Evolutionary conservation across 2,113 vertebrate species (phyloP).

Genomic region (Pterocles gutturalis): DNA sequence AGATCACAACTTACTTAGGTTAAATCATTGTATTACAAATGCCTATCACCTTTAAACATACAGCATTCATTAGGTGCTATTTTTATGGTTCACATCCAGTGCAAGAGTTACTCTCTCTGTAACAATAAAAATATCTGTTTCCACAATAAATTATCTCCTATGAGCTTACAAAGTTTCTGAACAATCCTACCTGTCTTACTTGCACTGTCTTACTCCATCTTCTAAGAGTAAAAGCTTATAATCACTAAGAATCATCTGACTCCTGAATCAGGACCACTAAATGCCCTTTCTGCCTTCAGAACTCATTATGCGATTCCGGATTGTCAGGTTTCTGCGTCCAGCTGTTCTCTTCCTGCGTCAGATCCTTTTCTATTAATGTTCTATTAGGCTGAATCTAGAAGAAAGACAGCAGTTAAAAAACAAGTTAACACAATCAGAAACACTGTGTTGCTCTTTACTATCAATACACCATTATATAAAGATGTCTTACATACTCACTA

Average conservation of each 20-base stretch:
- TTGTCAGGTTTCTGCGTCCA: background rate
- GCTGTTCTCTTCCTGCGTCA: background rate
- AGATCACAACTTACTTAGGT: background rate
- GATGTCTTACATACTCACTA: background rate
- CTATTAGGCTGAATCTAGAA: constrained; percentile 62
- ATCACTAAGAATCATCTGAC: constrained; percentile 17
- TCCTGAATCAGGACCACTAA: background rate
- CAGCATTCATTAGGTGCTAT: background rate
- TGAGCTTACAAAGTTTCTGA: background rate
- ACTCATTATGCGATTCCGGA: background rate
- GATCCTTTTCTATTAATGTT: background rate
- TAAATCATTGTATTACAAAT: background rate
- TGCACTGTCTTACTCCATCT: constrained; percentile 12
- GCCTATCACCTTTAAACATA: background rate
- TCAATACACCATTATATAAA: background rate
- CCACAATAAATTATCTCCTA: constrained; percentile 54
- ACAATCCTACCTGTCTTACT: constrained; percentile 43
- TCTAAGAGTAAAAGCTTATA: constrained; percentile 50
- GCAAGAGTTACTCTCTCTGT: background rate
- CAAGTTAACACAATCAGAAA: background rate
- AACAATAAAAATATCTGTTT: constrained; percentile 42
- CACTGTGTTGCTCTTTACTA: background rate
- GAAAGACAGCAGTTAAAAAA: background rate
- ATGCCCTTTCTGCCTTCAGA: background rate
- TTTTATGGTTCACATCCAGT: constrained; percentile 22